phyloP scores from a whole-genome alignment of 2,888 invertebrate genomes.

The Cryptocephalus primarius region DNA sequence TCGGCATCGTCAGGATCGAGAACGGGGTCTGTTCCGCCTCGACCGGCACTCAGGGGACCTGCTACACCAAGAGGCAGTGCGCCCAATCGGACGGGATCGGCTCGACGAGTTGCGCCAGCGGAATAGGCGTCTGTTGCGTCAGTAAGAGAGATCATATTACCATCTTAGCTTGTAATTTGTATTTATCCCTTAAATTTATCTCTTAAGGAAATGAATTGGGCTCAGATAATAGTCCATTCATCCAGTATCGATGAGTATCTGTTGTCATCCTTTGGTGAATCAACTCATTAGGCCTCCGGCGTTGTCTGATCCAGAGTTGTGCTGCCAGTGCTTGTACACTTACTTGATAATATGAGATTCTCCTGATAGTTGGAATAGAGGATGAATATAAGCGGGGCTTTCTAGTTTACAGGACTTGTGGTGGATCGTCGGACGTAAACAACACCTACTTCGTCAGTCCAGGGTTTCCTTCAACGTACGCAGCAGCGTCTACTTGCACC shows the following conservation, averaged over 20 bases:
- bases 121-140: constrained; percentile 70
- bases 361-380: too few species aligned
- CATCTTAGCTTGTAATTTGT: not conserved
- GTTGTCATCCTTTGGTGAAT: too few species aligned
- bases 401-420: constrained; percentile 66
- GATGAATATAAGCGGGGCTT: too few species aligned
- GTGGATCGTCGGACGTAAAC: constrained; percentile 57
- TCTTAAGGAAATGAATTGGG: too few species aligned
- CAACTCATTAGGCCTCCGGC: too few species aligned
- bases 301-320: too few species aligned
- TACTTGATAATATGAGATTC: too few species aligned
- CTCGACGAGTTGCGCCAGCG: constrained; percentile 58
- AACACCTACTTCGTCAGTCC: constrained; percentile 79
- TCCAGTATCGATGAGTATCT: too few species aligned
- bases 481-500: constrained; percentile 58
- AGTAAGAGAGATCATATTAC: too few species aligned
- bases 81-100: constrained; percentile 55
- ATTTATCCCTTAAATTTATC: too few species aligned
- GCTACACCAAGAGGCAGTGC: constrained; percentile 64
- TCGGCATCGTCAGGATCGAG: constrained; percentile 56
- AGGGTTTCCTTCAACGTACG: constrained; percentile 59
- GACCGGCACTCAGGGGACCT: constrained; percentile 60
- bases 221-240: too few species aligned
- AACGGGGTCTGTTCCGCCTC: constrained; percentile 56
- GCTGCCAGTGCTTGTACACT: too few species aligned